Percentiles rank a stretch among this genome's conserved stretches.
Conservation (phyloP, 2,113 vertebrate species). For the Capra hircus region DNA sequence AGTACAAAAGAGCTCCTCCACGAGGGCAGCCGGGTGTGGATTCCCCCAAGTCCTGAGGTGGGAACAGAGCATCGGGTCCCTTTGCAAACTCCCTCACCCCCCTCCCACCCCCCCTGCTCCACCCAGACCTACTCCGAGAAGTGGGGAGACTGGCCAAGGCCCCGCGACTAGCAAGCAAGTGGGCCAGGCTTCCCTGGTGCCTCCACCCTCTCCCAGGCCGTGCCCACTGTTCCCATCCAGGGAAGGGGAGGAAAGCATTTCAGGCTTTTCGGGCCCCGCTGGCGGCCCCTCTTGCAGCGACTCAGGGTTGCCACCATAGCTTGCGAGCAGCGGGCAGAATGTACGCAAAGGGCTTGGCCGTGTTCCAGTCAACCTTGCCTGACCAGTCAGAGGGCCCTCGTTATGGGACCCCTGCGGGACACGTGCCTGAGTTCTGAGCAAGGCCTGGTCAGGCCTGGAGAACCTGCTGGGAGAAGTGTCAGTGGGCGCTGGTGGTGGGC, state of each 20-base stretch:
- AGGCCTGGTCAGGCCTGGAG: not conserved
- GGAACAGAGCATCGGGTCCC: not conserved
- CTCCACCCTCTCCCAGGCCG: not conserved
- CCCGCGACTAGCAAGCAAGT: not conserved
- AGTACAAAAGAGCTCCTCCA: not conserved
- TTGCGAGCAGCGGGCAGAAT: not conserved
- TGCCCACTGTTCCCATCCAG: not conserved
- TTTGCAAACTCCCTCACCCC: not conserved
- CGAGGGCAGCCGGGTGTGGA: not conserved
- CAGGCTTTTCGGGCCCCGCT: not conserved
- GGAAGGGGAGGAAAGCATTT: not conserved
- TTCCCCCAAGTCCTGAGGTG: not conserved
- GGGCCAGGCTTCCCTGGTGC: not conserved
- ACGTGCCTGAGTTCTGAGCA: not conserved
- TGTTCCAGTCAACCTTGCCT: not conserved
- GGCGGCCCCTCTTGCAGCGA: not conserved
- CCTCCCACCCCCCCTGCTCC: not conserved
- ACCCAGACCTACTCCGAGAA: not conserved
- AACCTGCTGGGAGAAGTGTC: not conserved
- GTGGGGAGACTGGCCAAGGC: not conserved
- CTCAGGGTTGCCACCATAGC: accelerated
- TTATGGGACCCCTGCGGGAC: not conserved
- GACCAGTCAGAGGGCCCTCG: not conserved
- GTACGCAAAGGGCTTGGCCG: not conserved
- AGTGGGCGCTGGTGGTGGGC: accelerated